Conservation (phyloP, 2,888 invertebrate genomes). For the Coelinius sp. region DNA sequence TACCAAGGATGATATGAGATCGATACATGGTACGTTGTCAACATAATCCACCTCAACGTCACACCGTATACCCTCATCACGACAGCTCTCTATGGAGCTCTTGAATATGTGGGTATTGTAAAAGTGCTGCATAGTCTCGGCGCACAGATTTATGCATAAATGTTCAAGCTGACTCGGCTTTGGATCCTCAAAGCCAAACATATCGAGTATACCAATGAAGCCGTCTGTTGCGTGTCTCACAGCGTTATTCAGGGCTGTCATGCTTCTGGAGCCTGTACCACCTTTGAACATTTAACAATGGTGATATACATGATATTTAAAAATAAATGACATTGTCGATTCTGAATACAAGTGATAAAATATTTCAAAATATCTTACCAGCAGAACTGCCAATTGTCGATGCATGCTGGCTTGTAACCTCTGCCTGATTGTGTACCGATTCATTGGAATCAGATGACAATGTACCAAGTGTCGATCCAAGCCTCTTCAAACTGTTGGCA, state of each 20-base stretch:
- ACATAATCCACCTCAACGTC: slow-evolving; percentile 94
- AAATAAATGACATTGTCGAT: slow-evolving; percentile 5
- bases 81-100: slow-evolving; percentile 92
- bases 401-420: slow-evolving; percentile 87
- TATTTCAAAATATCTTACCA: slow-evolving; percentile 51
- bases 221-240: slow-evolving; percentile 94
- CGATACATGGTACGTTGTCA: slow-evolving; percentile 96
- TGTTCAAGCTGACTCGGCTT: slow-evolving; percentile 93
- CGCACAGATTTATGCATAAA: slow-evolving; percentile 94
- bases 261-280: slow-evolving; percentile 85
- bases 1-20: slow-evolving; percentile 91
- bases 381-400: slow-evolving; percentile 80
- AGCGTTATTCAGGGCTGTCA: slow-evolving; percentile 93
- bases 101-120: slow-evolving; percentile 98
- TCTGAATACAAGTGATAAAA: not conserved
- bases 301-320: not conserved
- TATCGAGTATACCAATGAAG: slow-evolving; percentile 95
- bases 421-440: slow-evolving; percentile 89
- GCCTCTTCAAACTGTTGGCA: slow-evolving; percentile 90
- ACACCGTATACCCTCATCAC: slow-evolving; percentile 92
- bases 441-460: slow-evolving; percentile 93
- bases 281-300: slow-evolving; percentile 56
- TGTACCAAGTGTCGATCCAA: slow-evolving; percentile 86
- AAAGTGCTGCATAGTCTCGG: slow-evolving; percentile 98
- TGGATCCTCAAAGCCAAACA: slow-evolving; percentile 97